Evolutionary conservation across 2,888 invertebrate genomes (phyloP), one percentile per base, ranked within the genome.

Genomic region (Corythucha ciliata): DNA sequence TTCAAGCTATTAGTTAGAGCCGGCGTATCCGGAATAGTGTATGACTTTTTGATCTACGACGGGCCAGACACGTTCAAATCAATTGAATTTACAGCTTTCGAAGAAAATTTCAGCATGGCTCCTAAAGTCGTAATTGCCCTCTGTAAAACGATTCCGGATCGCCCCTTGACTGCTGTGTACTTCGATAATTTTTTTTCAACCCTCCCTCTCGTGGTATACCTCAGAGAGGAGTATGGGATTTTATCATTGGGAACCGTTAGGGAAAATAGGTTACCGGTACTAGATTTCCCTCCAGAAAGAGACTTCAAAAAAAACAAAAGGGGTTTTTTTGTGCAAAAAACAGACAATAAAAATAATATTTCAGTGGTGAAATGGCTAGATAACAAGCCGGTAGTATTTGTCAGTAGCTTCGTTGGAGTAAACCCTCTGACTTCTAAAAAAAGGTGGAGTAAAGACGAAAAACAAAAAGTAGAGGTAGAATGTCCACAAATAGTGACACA

Each of bases 1-100:
- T 64, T 64, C 32, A 66, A 67, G 60, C 62, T 63, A 25, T 64
- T 61, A 56, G 63, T 64, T 1, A 33, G 65, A 16, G 63, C 64
- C 34, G 65, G 65, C 6, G 58, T 64, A 8, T 58, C 61, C 25
- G 66, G 66, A 3, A 60, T 67, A 21, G 62, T 64, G n/a, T 65
- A 65, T 47, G 65, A 67, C 52, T 67, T 66, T 53, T 14, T 64
- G 4, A 22, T 62, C 10, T 65, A 66, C 53, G 61, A 57, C 21
- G 65, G 64, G 2, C 61, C 62, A 26, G 61, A 61, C 10, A 65
- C 62, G 8, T 65, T 65, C 45, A 45, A 57, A 27, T 45, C 26
- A 8, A 51, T 46, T 22, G 27, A 12, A 12, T 63, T 65, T 45
- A 55, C 61, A 39, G 58, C 58, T 33, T 22, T 61, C 36, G 56